A percentile compares a stretch with the other conserved stretches of the same genome.
Conservation (phyloP, 2,888 invertebrate genomes). For the Hypsopygia costalis region DNA sequence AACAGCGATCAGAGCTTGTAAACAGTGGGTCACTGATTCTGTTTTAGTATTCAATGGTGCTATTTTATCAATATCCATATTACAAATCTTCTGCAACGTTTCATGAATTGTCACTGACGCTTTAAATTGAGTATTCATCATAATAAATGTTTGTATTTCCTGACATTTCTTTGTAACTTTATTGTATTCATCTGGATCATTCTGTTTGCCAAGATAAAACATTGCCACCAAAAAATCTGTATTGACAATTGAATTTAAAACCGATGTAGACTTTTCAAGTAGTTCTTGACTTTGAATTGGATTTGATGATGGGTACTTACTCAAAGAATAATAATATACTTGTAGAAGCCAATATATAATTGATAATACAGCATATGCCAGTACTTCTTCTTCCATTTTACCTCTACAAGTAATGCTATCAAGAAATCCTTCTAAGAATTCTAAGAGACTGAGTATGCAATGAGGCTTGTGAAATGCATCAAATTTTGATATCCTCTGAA, state of each 20-base stretch:
- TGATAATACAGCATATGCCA: slow-evolving; percentile 91
- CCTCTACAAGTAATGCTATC: slow-evolving; percentile 85
- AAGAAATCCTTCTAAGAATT: slow-evolving; percentile 88
- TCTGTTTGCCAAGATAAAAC: slow-evolving; percentile 90
- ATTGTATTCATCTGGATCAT: slow-evolving; percentile 84
- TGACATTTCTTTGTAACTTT: slow-evolving; percentile 88
- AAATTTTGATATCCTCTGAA: slow-evolving; percentile 93
- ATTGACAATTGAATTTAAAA: slow-evolving; percentile 84
- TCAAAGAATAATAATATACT: slow-evolving; percentile 81
- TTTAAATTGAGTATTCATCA: slow-evolving; percentile 79
- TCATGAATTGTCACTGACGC: slow-evolving; percentile 80
- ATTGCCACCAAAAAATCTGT: slow-evolving; percentile 90
- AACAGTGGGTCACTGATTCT: slow-evolving; percentile 85
- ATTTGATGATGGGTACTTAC: slow-evolving; percentile 67
- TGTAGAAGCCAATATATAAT: slow-evolving; percentile 91
- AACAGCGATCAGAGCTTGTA: slow-evolving; percentile 91
- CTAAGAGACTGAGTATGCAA: slow-evolving; percentile 91
- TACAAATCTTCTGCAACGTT: slow-evolving; percentile 81
- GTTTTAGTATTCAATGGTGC: slow-evolving; percentile 76
- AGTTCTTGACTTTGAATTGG: slow-evolving; percentile 81
- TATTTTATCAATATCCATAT: slow-evolving; percentile 82
- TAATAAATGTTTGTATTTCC: slow-evolving; percentile 83
- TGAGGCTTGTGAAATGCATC: slow-evolving; percentile 93
- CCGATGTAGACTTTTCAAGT: slow-evolving; percentile 84
- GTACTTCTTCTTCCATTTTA: slow-evolving; percentile 92